Percentiles rank a stretch among this genome's conserved stretches.
Evolutionary conservation across 1,140 invertebrate genomes (phyloP).

Genomic region (Apis florea): DNA sequence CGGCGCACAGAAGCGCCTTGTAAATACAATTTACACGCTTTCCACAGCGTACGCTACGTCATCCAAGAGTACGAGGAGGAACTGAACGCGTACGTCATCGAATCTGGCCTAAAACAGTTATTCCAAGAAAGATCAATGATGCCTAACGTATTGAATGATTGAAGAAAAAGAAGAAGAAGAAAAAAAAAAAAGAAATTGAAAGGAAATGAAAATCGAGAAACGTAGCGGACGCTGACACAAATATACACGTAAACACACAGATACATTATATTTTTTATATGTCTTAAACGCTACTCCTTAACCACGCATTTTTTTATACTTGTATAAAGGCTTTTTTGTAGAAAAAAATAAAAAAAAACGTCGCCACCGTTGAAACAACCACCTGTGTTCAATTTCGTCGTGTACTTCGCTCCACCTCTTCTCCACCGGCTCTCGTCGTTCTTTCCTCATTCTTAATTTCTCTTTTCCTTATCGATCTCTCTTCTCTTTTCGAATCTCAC

Average conservation of each 20-base stretch:
- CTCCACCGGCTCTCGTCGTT: background rate
- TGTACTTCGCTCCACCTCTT: background rate
- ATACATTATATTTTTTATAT: conserved; percentile 74
- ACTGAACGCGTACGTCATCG: background rate
- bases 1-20: conserved; percentile 66
- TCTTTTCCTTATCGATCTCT: background rate
- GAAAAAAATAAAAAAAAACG: conserved; percentile 77
- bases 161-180: background rate
- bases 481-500: background rate
- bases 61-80: conserved; percentile 21
- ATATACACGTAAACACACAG: conserved; percentile 32
- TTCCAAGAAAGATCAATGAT: background rate
- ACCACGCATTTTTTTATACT: conserved; percentile 79
- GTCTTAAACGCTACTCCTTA: conserved; percentile 70
- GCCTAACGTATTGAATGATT: background rate
- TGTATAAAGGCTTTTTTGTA: conserved; percentile 81
- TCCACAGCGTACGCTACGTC: conserved; percentile 45
- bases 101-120: conserved; percentile 7
- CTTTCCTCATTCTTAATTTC: conserved; percentile 50
- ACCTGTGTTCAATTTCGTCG: conserved; percentile 10
- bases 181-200: background rate
- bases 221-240: conserved; percentile 48
- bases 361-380: conserved; percentile 76
- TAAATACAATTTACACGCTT: conserved; percentile 65
- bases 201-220: background rate